phyloP scores from a whole-genome alignment of 2,797 vertebrate species.

The Spinibarbus caldwelli region DNA sequence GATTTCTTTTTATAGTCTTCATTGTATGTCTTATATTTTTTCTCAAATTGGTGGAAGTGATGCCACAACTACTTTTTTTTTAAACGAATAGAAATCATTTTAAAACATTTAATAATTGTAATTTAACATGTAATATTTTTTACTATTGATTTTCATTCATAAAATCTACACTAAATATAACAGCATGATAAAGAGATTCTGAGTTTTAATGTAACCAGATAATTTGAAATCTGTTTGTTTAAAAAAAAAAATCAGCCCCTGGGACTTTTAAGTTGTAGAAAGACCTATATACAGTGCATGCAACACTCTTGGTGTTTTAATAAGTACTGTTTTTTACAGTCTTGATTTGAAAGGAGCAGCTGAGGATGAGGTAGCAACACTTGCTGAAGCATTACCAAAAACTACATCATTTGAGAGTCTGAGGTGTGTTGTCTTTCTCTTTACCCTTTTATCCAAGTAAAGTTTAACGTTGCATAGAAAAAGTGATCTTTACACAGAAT shows the following conservation, averaged over 20 bases:
- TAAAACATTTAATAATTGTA: background rate
- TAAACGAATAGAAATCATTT: background rate
- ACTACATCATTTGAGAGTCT: constrained; percentile 71
- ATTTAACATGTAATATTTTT: background rate
- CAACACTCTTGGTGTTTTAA: too few species aligned
- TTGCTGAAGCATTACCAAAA: constrained; percentile 69
- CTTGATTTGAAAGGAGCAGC: constrained; percentile 67
- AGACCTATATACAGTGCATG: background rate
- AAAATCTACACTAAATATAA: background rate
- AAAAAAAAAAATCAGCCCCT: background rate
- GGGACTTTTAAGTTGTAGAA: background rate
- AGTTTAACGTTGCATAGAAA: too few species aligned
- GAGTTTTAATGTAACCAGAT: background rate
- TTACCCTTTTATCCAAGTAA: too few species aligned
- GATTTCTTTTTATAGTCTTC: background rate
- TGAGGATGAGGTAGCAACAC: constrained; percentile 46
- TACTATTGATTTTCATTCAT: background rate
- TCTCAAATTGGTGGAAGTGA: background rate
- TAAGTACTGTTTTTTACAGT: constrained; percentile 62
- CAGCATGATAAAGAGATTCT: background rate
- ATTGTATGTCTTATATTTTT: too few species aligned
- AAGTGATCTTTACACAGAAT: background rate
- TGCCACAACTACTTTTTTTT: background rate
- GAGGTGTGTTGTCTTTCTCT: constrained; percentile 70
- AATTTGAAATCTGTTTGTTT: too few species aligned